phyloP scores from a whole-genome alignment of 2,113 vertebrate species.

The Motacilla alba region DNA sequence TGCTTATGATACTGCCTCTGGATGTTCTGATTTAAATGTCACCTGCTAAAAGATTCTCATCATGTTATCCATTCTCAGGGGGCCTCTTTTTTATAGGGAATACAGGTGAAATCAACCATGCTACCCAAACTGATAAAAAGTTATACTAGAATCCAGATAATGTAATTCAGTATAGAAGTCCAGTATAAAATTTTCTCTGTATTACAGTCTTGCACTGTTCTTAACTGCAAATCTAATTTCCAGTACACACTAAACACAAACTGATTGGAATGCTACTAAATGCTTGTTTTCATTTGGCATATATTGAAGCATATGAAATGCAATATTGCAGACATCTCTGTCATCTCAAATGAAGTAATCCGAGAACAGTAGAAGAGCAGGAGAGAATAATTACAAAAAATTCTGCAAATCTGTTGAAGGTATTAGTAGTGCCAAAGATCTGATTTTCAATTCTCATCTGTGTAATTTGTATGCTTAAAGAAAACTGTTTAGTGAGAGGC shows the following conservation, averaged over 20 bases:
- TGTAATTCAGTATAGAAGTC: neutral
- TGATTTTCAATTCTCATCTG: neutral
- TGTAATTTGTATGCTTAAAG: constrained; percentile 60
- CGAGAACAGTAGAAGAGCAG: neutral
- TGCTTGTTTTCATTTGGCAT: neutral
- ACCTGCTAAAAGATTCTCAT: neutral
- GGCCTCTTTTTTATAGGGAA: neutral
- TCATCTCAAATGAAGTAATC: neutral
- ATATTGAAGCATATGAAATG: neutral
- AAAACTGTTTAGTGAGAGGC: constrained; percentile 51
- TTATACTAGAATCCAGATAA: neutral
- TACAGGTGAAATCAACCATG: neutral
- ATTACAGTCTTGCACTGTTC: neutral
- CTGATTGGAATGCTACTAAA: neutral
- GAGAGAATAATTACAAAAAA: neutral
- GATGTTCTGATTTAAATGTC: neutral
- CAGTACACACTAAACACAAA: neutral
- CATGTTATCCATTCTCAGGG: neutral
- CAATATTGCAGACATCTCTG: neutral
- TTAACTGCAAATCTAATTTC: neutral
- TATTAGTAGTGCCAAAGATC: neutral
- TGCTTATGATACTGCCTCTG: neutral
- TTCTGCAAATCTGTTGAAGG: neutral
- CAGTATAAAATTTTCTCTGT: neutral
- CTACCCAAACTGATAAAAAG: neutral